A percentile compares a stretch with the other conserved stretches of the same genome.
phyloP scores from a whole-genome alignment of 2,113 vertebrate species.

The Thermophis baileyi region DNA sequence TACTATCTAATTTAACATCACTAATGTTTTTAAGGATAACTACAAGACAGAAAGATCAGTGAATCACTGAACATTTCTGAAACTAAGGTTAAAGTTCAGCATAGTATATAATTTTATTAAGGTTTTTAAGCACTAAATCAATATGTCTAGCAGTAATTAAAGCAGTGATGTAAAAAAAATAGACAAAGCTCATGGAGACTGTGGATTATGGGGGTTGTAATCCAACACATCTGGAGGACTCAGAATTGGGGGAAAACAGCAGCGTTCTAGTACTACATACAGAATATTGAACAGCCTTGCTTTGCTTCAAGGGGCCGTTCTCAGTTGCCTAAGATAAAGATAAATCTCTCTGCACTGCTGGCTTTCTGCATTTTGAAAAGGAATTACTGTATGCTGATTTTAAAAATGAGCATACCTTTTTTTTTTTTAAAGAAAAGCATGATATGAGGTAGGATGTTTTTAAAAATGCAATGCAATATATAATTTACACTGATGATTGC shows the following conservation, averaged over 20 bases:
- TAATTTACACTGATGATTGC: slow-evolving; percentile 2
- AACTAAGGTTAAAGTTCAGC: accelerated
- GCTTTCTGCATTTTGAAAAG: not conserved
- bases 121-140: not conserved
- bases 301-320: not conserved
- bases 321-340: not conserved
- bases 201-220: not conserved
- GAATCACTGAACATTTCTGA: not conserved
- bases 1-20: not conserved
- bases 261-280: not conserved
- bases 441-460: slow-evolving; percentile 64
- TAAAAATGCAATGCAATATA: slow-evolving; percentile 49
- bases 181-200: not conserved
- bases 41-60: not conserved
- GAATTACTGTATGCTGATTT: accelerated
- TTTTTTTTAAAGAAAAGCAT: slow-evolving; percentile 38
- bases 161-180: slow-evolving; percentile 5
- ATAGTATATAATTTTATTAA: not conserved
- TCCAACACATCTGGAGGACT: not conserved
- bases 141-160: not conserved
- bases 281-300: not conserved
- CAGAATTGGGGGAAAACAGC: slow-evolving; percentile 25
- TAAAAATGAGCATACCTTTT: not conserved
- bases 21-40: not conserved
- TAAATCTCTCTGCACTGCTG: accelerated